A percentile compares a stretch with the other conserved stretches of the same genome.
Conservation (phyloP, 2,113 vertebrate species). For the Stictonetta naevosa region DNA sequence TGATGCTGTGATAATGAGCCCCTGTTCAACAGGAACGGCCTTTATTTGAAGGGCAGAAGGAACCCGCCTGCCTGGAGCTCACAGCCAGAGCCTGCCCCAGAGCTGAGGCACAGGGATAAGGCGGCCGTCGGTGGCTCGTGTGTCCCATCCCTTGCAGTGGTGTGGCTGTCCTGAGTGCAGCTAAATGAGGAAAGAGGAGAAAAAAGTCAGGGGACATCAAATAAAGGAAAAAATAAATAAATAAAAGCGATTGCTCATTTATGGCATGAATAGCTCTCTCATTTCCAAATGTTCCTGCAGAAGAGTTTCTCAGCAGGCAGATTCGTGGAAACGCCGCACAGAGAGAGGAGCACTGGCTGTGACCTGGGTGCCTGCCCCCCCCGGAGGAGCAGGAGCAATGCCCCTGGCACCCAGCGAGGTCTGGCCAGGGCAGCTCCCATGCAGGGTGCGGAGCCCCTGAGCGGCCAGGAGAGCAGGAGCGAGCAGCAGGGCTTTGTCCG, state of each 20-base stretch:
- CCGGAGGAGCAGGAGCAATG: background rate
- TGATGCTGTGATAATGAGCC: constrained; percentile 11
- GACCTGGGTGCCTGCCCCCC: rapidly evolving
- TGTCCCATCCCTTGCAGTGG: background rate
- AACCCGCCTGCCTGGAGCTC: background rate
- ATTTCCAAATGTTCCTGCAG: background rate
- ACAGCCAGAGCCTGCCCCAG: background rate
- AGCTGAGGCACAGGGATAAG: rapidly evolving
- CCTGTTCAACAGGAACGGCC: background rate
- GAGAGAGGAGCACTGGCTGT: background rate
- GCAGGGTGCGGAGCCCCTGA: background rate
- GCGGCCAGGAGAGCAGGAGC: background rate
- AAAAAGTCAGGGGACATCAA: background rate
- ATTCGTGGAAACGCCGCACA: rapidly evolving
- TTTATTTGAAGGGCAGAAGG: constrained; percentile 12
- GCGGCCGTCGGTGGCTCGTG: background rate
- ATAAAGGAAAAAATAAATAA: background rate
- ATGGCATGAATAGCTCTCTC: background rate
- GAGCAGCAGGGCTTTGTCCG: background rate
- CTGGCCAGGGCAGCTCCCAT: background rate
- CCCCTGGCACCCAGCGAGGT: background rate
- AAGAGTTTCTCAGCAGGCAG: background rate
- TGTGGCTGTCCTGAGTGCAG: background rate
- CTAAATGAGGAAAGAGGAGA: background rate
- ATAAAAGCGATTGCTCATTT: background rate